Base-by-base conservation (phyloP, 2,888 invertebrate genomes). In the Opisthograptis luteolata region DNA sequence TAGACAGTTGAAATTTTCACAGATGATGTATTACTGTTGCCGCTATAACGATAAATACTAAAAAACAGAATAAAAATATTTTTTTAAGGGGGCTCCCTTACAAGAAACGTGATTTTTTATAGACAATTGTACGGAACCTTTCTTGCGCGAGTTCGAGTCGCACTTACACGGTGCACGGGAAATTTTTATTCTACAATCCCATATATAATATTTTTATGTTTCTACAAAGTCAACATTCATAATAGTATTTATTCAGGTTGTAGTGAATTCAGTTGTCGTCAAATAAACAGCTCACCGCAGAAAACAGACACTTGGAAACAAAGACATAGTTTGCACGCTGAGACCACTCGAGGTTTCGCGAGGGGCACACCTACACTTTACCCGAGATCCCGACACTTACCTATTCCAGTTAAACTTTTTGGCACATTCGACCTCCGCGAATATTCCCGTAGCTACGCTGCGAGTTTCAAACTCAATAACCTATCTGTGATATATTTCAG, bases 251-350 rank as follows among this genome's bases (percentile, higher is more conserved):
- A 56, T 54, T 51, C 55, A 31, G 39, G 51, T 50, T 24, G 36
- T 55, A 48, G 50, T 59, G 59, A 67, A 71, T 66, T 67, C 53
- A 63, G 51, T 64, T 64, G 68, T 67, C 65, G 61, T 64, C 63
- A 66, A 71, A 76, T 76, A 76, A 73, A 77, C 71, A 71, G 62
- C 62, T 69, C 60, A 54, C 64, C 41, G 19, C 35, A 66, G 62
- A 66, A 66, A 66, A 62, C 66, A 65, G 70, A 57, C 66, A 70
- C 71, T 69, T 55, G 61, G 58, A 66, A 66, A 74, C 77, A 76
- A 75, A 75, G 72, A 73, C 76, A 80, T 79, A 81, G 78, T 76
- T 81, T 65, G 74, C 78, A 76, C 70, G 73, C 75, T 72, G 63
- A 70, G 70, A 66, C 73, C 79, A 73, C 81, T 79, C 66, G 63